Conservation (phyloP, 2,797 vertebrate species). For the Diplodus sargus region DNA sequence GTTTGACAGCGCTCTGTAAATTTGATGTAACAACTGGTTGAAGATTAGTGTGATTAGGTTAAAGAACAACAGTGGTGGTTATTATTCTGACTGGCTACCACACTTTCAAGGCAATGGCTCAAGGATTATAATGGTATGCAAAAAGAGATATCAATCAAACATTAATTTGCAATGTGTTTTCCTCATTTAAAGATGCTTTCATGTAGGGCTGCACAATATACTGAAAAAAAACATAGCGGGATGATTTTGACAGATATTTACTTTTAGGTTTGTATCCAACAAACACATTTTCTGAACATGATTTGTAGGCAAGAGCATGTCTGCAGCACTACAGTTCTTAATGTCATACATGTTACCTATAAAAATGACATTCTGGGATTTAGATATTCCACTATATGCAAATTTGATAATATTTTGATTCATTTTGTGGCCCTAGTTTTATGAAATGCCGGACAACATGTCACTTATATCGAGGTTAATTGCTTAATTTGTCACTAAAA, state of each 20-base stretch:
- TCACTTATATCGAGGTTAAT: neutral
- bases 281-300: too few species aligned
- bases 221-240: too few species aligned
- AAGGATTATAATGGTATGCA: neutral
- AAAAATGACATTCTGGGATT: too few species aligned
- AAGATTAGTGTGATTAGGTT: conserved; percentile 2
- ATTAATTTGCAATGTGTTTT: too few species aligned
- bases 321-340: too few species aligned
- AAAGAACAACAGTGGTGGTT: neutral
- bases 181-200: neutral
- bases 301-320: too few species aligned
- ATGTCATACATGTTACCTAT: too few species aligned
- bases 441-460: neutral
- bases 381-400: too few species aligned
- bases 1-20: neutral
- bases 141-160: neutral
- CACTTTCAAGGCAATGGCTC: neutral
- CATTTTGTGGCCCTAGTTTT: neutral
- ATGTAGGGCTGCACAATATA: neutral
- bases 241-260: too few species aligned
- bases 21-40: neutral
- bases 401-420: too few species aligned
- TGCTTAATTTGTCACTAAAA: neutral
- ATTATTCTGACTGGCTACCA: neutral
- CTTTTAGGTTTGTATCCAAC: too few species aligned